Evolutionary conservation across 1,140 invertebrate species (phyloP).

Genomic region (Drosophila parabipectinata): DNA sequence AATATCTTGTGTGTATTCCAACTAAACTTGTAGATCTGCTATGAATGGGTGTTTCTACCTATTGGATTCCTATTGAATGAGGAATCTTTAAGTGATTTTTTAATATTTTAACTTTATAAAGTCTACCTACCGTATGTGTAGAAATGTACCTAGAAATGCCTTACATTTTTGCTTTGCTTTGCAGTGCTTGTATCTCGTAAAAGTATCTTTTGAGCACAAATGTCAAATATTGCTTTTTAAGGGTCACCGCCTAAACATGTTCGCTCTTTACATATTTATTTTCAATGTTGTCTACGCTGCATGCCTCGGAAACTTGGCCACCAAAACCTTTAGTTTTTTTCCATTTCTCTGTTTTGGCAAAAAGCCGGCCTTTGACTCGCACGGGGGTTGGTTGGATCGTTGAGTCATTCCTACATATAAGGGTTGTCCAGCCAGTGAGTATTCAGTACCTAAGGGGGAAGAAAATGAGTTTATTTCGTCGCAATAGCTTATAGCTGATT

Average conservation of each 20-base stretch:
- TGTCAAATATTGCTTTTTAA: constrained; percentile 82
- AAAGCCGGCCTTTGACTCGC: constrained; percentile 47
- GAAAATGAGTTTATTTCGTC: background rate
- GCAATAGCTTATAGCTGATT: constrained; percentile 30
- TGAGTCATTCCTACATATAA: constrained; percentile 49
- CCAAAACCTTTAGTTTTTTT: constrained; percentile 17
- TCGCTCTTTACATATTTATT: constrained; percentile 46
- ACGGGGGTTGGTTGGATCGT: constrained; percentile 23
- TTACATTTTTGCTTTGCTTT: background rate
- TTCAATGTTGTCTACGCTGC: constrained; percentile 50
- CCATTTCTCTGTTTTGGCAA: constrained; percentile 14
- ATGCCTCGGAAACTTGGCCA: constrained; percentile 26
- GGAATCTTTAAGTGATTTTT: background rate
- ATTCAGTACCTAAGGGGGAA: constrained; percentile 26
- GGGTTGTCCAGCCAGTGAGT: constrained; percentile 46
- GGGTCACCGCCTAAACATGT: constrained; percentile 71
- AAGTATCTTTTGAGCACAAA: constrained; percentile 80
- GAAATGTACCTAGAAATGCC: background rate
- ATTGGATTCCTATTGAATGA: background rate
- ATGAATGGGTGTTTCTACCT: constrained; percentile 12
- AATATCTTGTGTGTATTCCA: constrained; percentile 6
- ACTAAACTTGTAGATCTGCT: constrained; percentile 32
- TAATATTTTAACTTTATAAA: no score
- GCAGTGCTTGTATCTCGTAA: constrained; percentile 23
- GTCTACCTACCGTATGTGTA: no score